These are phyloP conservation scores for Andrena chrysosceles DNA, from an alignment of 2,888 invertebrate genomes.

Conservation along the genomic window DNA sequence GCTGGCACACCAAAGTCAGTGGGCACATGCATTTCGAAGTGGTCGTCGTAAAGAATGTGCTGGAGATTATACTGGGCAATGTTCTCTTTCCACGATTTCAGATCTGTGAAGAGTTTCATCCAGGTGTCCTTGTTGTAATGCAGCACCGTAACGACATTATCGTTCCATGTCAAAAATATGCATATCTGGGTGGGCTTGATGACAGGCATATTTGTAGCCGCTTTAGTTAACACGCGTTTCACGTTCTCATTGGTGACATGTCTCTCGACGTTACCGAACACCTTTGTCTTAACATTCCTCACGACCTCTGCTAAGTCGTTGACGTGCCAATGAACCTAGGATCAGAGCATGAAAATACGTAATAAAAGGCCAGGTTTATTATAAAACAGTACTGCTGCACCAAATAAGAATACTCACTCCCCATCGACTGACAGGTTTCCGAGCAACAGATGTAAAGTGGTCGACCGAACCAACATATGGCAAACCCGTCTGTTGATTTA, in stretches of 20 bases:
- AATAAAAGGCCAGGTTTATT: not conserved
- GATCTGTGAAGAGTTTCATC: conserved; percentile 29
- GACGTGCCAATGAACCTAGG: conserved; percentile 69
- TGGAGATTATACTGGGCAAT: conserved; percentile 60
- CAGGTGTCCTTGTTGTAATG: conserved; percentile 60
- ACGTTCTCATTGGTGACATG: conserved; percentile 64
- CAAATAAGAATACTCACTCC: conserved; percentile 64
- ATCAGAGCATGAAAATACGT: not conserved
- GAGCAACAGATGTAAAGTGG: conserved; percentile 65
- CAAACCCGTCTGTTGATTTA: conserved; percentile 79
- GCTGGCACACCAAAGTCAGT: conserved; percentile 84
- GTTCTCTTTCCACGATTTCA: conserved; percentile 19
- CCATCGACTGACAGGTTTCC: conserved; percentile 61
- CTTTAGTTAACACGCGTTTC: conserved; percentile 60
- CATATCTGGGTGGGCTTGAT: conserved; percentile 69
- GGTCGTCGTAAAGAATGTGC: conserved; percentile 63
- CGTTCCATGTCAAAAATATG: conserved; percentile 64
- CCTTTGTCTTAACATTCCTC: conserved; percentile 16
- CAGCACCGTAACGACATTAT: conserved; percentile 56
- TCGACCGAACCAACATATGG: conserved; percentile 78
- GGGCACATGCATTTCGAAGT: conserved; percentile 78
- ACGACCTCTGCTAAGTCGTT: conserved; percentile 63
- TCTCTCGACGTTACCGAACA: conserved; percentile 1
- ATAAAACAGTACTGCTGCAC: not conserved
- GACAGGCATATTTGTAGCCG: conserved; percentile 53